Evolutionary conservation across 2,113 vertebrate species (phyloP).

Genomic region (Laterallus jamaicensis): DNA sequence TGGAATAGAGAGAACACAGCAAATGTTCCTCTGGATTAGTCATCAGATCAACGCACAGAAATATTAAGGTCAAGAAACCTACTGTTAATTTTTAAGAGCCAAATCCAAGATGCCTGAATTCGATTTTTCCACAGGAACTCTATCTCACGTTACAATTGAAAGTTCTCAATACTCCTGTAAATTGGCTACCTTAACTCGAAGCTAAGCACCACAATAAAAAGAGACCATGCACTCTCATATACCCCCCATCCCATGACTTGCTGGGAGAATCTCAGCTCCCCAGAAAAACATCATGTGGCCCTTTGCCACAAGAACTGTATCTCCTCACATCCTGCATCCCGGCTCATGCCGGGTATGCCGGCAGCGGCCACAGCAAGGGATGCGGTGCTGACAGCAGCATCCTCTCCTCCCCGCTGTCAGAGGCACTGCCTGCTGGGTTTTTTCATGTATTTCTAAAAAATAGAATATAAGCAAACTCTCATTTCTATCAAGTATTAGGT

Average conservation of each 20-base stretch:
- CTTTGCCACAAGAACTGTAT: not conserved
- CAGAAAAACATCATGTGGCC: not conserved
- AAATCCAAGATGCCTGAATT: not conserved
- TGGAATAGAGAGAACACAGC: not conserved
- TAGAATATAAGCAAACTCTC: not conserved
- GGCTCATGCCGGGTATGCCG: accelerated
- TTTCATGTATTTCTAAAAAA: not conserved
- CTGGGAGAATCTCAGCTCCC: not conserved
- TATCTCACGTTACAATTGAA: not conserved
- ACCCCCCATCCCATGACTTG: not conserved
- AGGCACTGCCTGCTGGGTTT: not conserved
- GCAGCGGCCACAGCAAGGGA: not conserved
- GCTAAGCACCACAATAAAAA: not conserved
- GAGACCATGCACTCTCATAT: not conserved
- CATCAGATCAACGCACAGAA: not conserved
- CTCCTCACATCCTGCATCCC: accelerated
- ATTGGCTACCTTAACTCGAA: not conserved
- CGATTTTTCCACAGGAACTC: not conserved
- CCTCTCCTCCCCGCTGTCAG: accelerated
- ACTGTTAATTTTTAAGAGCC: not conserved
- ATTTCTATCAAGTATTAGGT: not conserved
- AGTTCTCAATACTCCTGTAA: not conserved
- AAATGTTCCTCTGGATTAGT: not conserved
- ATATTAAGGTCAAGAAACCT: not conserved
- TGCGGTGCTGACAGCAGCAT: accelerated